Evolutionary conservation across 2,797 vertebrate genomes (phyloP), one percentile per base, ranked within the genome.

Genomic region (Sorex maritimensis): DNA sequence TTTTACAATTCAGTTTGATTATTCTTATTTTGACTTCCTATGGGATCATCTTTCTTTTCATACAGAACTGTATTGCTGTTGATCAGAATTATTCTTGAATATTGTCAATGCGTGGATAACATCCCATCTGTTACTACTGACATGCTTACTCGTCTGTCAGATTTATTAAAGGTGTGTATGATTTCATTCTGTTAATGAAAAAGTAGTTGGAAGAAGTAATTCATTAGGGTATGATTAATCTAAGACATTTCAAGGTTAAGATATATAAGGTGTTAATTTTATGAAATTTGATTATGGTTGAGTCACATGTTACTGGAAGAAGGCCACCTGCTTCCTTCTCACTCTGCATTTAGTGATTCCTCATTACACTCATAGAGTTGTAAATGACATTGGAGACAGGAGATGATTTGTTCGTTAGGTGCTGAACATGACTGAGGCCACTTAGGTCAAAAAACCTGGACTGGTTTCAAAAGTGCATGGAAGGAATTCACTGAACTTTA

Each of bases 61-160:
- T 98, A 38, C 73, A 99, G 99, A 97, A 99, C 99, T 30, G 99
- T 99, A 63, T 98, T 99, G 98, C 98, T 99, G 96, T 98, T 99
- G 97, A 99, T 99, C 98, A 98, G 99, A 97, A 99, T 99, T 96
- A 99, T 99, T 96, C 98, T 99, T 96, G 99, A 99, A 95, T 99
- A 99, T 97, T 99, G 99, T 98, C 99, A 99, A 97, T 99, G 99
- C 96, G 99, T 99, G 96, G 99, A 99, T 84, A 99, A 99, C 98
- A 99, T 99, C 98, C 99, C 99, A 3, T 99, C 99, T 95, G 98
- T 99, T 97, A 97, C 99, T 94, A 99, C 99, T 3, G 99, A 99
- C 97, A 99, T 99, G 99, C 98, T 99, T 87, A 99, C 99, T 1
- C 99, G 99, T 68, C 98, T 99, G 67, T 98, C 99, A 0, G 99